Conservation (phyloP, 2,888 invertebrate species). For the Synanthedon andrenaeformis region DNA sequence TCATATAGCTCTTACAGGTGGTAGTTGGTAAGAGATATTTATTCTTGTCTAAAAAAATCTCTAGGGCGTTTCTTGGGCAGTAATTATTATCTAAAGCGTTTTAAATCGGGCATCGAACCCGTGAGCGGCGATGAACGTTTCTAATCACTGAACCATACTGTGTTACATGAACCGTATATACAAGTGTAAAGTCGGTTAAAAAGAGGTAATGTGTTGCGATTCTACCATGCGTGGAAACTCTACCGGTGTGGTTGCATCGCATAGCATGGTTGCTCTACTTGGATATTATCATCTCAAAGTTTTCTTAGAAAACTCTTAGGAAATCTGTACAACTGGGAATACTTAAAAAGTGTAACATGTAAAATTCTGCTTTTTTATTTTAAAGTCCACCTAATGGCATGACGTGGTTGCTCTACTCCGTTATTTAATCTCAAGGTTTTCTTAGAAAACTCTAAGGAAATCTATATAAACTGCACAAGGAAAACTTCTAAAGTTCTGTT, state of each 20-base stretch:
- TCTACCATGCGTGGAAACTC: constrained; percentile 21
- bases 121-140: constrained; percentile 4
- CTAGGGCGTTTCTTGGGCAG: background rate
- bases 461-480: too few relatives aligned
- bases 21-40: too few relatives aligned
- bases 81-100: background rate
- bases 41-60: background rate
- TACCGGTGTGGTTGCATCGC: constrained; percentile 15
- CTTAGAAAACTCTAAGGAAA: too few relatives aligned
- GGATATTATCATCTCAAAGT: background rate
- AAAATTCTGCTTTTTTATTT: too few relatives aligned
- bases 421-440: too few relatives aligned
- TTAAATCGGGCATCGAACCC: constrained; percentile 6
- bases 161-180: constrained; percentile 24
- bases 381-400: too few relatives aligned
- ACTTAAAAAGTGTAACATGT: too few relatives aligned
- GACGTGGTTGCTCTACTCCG: too few relatives aligned
- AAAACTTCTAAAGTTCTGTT: too few relatives aligned
- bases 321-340: background rate
- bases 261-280: constrained; percentile 23
- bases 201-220: constrained; percentile 11
- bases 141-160: constrained; percentile 26
- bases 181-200: constrained; percentile 14
- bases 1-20: too few relatives aligned
- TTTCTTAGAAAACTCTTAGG: too few relatives aligned